Conservation (phyloP, 2,113 vertebrate species). For the Hippocampus barbouri region DNA sequence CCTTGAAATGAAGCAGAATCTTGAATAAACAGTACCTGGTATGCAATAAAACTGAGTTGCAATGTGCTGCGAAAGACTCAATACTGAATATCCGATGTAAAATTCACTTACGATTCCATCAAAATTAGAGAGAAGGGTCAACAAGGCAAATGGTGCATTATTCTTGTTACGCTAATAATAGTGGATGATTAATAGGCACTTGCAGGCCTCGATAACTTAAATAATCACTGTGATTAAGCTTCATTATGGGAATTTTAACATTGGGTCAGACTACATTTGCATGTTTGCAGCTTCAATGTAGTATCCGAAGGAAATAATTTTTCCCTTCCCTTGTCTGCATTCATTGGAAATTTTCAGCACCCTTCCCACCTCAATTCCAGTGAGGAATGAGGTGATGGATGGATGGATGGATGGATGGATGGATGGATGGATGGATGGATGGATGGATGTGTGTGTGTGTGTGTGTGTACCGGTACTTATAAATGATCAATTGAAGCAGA, state of each 20-base stretch:
- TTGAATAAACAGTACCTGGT: background rate
- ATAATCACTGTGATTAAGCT: conserved; percentile 16
- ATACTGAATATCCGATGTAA: background rate
- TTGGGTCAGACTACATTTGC: conserved; percentile 11
- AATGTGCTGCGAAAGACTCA: background rate
- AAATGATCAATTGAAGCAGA: conserved; percentile 30
- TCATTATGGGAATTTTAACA: conserved; percentile 15
- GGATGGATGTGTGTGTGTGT: too few species aligned
- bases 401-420: conserved; percentile 36
- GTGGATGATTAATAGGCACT: conserved; percentile 3
- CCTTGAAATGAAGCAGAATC: background rate
- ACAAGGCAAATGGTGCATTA: background rate
- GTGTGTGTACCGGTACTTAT: conserved; percentile 37
- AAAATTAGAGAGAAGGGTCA: background rate
- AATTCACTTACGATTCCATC: background rate
- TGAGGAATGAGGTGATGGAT: conserved; percentile 32
- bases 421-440: conserved; percentile 33
- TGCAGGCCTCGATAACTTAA: background rate
- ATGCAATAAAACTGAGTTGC: background rate
- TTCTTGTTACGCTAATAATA: background rate
- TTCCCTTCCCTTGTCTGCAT: conserved; percentile 1
- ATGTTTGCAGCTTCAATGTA: background rate
- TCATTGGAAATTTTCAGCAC: conserved; percentile 25
- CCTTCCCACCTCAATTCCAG: conserved; percentile 35
- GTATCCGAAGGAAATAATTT: conserved; percentile 10